Conservation (phyloP, 23 tunicate species). For the Oikopleura dioica region DNA sequence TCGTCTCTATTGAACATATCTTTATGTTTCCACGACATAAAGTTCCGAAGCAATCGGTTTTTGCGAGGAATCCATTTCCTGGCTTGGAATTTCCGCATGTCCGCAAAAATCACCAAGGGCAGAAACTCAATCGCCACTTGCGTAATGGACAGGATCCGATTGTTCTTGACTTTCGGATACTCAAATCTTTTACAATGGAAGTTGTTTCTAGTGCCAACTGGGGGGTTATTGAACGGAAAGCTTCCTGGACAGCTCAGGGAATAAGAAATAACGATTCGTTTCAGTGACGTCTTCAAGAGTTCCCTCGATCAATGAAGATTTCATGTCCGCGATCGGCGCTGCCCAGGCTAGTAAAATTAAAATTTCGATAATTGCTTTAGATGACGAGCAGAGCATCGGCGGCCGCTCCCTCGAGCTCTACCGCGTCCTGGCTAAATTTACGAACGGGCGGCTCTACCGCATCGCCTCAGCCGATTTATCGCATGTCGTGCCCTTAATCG, state of each 20-base stretch:
- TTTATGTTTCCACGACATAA: no score
- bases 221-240: no score
- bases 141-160: no score
- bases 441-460: neutral
- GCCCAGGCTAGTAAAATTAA: neutral
- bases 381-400: neutral
- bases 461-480: neutral
- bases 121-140: no score
- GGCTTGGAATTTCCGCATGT: no score
- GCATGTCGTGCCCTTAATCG: neutral
- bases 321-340: neutral
- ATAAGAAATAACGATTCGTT: neutral
- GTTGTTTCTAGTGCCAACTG: no score
- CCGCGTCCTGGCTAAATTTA: conserved; percentile 2
- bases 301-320: neutral
- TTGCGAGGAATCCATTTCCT: no score
- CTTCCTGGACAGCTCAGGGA: neutral
- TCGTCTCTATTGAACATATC: no score
- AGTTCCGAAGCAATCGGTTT: no score
- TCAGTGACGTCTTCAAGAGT: neutral
- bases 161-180: no score
- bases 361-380: neutral
- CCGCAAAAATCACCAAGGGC: no score
- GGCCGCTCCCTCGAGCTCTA: neutral
- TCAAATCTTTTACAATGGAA: no score